Evolutionary conservation across 2,797 vertebrate genomes (phyloP).

Genomic region (Potorous gilbertii): DNA sequence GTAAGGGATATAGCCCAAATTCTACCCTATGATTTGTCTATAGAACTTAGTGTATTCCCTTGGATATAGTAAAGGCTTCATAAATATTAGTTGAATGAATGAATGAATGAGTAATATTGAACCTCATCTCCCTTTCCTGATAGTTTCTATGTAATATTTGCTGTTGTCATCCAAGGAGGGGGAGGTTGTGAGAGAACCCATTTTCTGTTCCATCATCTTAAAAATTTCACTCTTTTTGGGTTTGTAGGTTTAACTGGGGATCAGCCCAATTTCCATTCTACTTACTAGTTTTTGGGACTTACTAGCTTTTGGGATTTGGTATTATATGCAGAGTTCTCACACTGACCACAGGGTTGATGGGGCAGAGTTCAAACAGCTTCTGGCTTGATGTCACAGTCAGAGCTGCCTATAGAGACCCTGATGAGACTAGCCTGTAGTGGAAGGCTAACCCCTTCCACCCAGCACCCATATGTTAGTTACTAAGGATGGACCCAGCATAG

Average conservation of each 20-base stretch:
- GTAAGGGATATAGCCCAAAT: neutral
- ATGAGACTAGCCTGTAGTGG: neutral
- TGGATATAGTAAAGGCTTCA: neutral
- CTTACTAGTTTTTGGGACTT: neutral
- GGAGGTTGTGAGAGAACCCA: neutral
- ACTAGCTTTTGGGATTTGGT: neutral
- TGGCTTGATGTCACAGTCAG: neutral
- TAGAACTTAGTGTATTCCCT: neutral
- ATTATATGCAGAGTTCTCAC: neutral
- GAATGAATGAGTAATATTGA: neutral
- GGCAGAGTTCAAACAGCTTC: neutral
- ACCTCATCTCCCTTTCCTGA: neutral
- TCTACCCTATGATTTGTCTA: neutral
- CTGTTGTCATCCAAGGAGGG: neutral
- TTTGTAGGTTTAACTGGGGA: neutral
- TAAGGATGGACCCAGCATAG: no score
- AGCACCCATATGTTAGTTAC: no score
- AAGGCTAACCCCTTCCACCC: neutral
- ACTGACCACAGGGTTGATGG: neutral
- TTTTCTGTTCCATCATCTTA: neutral
- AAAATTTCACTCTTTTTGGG: neutral
- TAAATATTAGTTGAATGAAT: neutral
- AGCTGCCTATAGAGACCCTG: neutral
- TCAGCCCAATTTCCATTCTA: neutral
- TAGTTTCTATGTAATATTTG: neutral